Conservation (phyloP, 2,797 vertebrate genomes). For the Gallirallus australis region DNA sequence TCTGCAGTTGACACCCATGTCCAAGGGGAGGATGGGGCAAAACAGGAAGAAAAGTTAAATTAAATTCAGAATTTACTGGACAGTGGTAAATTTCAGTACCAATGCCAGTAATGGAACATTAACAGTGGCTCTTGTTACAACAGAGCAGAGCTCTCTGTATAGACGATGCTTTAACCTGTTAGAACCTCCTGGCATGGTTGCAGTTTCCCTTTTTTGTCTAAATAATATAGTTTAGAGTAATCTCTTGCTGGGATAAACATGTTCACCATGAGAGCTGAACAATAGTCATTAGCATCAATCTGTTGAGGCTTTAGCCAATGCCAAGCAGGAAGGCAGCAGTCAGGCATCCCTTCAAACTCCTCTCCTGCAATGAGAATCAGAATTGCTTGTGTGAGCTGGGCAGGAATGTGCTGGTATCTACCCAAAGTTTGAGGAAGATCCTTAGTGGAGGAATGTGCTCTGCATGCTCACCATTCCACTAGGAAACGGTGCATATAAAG, state of each 20-base stretch:
- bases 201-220: neutral
- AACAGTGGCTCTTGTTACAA: neutral
- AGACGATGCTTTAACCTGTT: neutral
- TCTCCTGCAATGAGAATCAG: neutral
- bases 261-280: neutral
- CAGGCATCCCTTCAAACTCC: neutral
- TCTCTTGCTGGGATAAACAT: neutral
- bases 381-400: neutral
- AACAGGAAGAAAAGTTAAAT: neutral
- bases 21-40: neutral
- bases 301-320: neutral
- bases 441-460: slow-evolving; percentile 32
- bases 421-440: slow-evolving; percentile 3
- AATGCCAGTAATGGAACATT: neutral
- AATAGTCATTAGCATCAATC: neutral
- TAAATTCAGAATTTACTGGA: neutral
- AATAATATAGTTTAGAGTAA: neutral
- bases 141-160: neutral
- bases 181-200: neutral
- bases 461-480: neutral
- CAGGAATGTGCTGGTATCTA: slow-evolving; percentile 40
- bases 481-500: neutral
- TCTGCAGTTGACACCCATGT: neutral
- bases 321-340: neutral
- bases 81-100: neutral